Base-by-base conservation (phyloP, 1,140 invertebrate genomes). In the Hesperophylax magnus region DNA sequence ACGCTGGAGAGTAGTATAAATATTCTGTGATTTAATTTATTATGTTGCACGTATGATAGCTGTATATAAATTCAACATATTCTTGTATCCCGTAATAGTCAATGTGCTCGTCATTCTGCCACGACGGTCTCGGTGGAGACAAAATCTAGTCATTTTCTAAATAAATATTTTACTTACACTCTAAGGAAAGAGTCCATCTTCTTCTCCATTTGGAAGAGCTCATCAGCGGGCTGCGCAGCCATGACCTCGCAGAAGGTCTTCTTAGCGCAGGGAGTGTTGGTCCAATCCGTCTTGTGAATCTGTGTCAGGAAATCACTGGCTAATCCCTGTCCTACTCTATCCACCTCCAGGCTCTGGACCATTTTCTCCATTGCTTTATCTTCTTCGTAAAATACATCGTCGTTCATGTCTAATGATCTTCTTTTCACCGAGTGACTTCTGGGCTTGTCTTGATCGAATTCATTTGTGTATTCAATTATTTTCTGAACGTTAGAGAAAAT, bases 161-260 rank as follows among this genome's bases (percentile, higher is more conserved):
- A 69, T 69, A 53, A 71, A 52, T 39, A 17, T 31, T 71, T 56
- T 88, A 94, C 94, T 95, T 89, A 95, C 94, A 93, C 89, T 85
- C 91, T 90, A 8, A 95, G 85, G 83, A 95, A 89, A 15, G 91
- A 91, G 34, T 92, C 91, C 93, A 95, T 95, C 86, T 94, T 94
- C 87, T 96, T 95, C 86, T 96, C 94, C 94, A 95, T 95, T 2
- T 93, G 87, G 15, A 92, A 90, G 27, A 93, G 86, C 6, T 93
- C 92, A 79, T 95, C 94, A 0, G 92, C 87, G 27, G 91, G 87
- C 82, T 94, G 93, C 27, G 91, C 87, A 0, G 93, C 87, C 91
- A 96, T 93, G 14, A 94, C 92, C 82, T 94, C 93, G 85, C 95
- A 96, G 87, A 96, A 95, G 79, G 94, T 91, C 80, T 90, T 91